These are phyloP conservation scores for Bombyx mandarina DNA, from an alignment of 1,140 invertebrate species.

Conservation along the genomic window DNA sequence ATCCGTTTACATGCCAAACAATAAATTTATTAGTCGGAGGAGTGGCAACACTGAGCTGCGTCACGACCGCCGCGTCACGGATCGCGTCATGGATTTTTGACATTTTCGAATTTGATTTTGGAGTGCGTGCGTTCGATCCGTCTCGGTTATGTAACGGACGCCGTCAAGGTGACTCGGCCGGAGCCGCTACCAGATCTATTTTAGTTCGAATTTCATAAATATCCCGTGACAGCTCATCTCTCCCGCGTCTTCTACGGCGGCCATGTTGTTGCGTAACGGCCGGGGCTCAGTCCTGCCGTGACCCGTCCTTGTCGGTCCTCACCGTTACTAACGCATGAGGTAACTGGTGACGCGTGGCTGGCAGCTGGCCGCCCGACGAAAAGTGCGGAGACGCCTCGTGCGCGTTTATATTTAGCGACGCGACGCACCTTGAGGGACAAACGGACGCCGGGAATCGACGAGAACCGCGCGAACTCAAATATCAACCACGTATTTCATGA, in stretches of 20 bases:
- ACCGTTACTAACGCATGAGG: constrained; percentile 48
- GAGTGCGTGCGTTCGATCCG: constrained; percentile 30
- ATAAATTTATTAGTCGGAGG: constrained; percentile 66
- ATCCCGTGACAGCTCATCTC: constrained; percentile 66
- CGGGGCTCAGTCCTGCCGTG: constrained; percentile 32
- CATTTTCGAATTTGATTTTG: constrained; percentile 45
- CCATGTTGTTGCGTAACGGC: constrained; percentile 63
- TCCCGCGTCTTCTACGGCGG: constrained; percentile 56
- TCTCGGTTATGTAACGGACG: constrained; percentile 49
- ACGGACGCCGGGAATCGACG: constrained; percentile 13
- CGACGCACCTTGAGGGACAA: constrained; percentile 47
- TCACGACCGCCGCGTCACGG: constrained; percentile 30
- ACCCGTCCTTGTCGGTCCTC: constrained; percentile 36
- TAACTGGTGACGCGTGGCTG: constrained; percentile 56
- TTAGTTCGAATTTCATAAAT: constrained; percentile 68
- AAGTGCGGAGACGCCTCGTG: constrained; percentile 44
- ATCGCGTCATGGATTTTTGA: constrained; percentile 42
- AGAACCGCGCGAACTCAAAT: background rate
- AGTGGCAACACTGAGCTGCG: constrained; percentile 55
- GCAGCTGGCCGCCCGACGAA: constrained; percentile 52
- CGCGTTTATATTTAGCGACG: constrained; percentile 41
- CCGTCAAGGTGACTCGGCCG: constrained; percentile 65
- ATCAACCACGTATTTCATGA: no score
- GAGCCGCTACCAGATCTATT: constrained; percentile 62
- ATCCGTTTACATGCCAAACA: constrained; percentile 71